Percentiles rank a stretch among this genome's conserved stretches.
These are phyloP conservation scores for Epiblema foenella DNA, from an alignment of 2,888 invertebrate genomes.

Conservation along the genomic window DNA sequence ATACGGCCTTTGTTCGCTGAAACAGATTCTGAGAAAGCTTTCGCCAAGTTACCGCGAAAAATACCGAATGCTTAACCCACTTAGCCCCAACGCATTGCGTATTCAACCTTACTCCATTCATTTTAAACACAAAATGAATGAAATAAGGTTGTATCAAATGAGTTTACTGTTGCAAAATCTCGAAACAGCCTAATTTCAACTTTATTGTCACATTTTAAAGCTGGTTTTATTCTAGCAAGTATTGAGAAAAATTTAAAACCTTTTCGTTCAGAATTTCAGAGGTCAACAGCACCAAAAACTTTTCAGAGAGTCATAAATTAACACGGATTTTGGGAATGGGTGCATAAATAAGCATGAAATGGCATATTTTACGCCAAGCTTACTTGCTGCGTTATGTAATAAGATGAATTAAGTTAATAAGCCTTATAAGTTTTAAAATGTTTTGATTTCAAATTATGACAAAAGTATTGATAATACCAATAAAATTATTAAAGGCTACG, in stretches of 20 bases:
- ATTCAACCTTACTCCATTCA: constrained; percentile 11
- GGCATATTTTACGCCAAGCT: constrained; percentile 1
- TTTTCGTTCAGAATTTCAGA: constrained; percentile 42
- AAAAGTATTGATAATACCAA: no score
- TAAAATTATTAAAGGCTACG: no score
- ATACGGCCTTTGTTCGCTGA: constrained; percentile 38
- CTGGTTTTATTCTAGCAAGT: not conserved
- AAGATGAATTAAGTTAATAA: no score
- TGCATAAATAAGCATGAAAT: not conserved
- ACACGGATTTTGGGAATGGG: constrained; percentile 1
- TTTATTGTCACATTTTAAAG: not conserved
- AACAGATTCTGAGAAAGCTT: constrained; percentile 45
- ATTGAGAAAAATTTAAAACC: not conserved
- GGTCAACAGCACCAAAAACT: constrained; percentile 49
- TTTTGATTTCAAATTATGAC: no score
- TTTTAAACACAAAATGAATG: not conserved
- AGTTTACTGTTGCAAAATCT: not conserved
- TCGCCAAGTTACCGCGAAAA: constrained; percentile 52
- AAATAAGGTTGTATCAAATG: no score
- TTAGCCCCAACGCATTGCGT: constrained; percentile 46
- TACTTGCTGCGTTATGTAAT: not conserved
- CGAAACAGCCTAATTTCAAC: not conserved
- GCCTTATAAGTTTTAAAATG: no score
- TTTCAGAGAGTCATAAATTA: constrained; percentile 20
- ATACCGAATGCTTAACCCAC: constrained; percentile 60